Base-by-base conservation (phyloP, 1,140 invertebrate species). In the Drosophila baimaii region DNA sequence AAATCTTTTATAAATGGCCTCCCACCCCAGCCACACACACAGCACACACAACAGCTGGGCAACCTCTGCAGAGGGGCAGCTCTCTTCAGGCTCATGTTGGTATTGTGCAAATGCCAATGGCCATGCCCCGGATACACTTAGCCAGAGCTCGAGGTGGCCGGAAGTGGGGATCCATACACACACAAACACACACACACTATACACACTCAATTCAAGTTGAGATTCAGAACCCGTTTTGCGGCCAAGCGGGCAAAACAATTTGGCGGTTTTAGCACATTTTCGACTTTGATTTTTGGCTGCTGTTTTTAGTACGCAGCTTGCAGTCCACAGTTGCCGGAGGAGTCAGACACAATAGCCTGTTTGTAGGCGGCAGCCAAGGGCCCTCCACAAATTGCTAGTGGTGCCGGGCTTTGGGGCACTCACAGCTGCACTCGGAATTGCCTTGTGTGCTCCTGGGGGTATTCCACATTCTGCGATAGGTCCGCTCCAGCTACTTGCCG, bases 1-100 rank as follows among this genome's bases (percentile, higher is more conserved):
- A 82, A 88, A 79, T 82, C 76, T 81, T 73, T 79, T 79, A 64
- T 57, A 79, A 82, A 79, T 72, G 79, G 70, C 78, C 21, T 25
- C 15, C 15, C 29, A 10, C 21, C 17, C 6, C n/a, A 39, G 37
- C 37, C 13, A 43, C 37, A 19, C 19, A 61, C 71, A 52, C 59
- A 77, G 65, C 31, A 59, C 29, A n/a, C n/a, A n/a, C 57, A 62
- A 51, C 64, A 64, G 21, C 19, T 23, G 55, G 31, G 9, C 17
- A 8, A 23, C 49, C 31, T n/a, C n/a, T n/a, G n/a, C n/a, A n/a
- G n/a, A 15, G 5, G 35, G 52, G 21, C 29, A 33, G 39, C 41
- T 47, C 41, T 47, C 46, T 47, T 33, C 73, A 59, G 31, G 37
- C 35, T 47, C 10, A 31, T 72, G 57, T 82, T 64, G 59, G 63